Evolutionary conservation across 2,113 vertebrate species (phyloP), one percentile per base, ranked within the genome.

Genomic region (Epinephelus moara): DNA sequence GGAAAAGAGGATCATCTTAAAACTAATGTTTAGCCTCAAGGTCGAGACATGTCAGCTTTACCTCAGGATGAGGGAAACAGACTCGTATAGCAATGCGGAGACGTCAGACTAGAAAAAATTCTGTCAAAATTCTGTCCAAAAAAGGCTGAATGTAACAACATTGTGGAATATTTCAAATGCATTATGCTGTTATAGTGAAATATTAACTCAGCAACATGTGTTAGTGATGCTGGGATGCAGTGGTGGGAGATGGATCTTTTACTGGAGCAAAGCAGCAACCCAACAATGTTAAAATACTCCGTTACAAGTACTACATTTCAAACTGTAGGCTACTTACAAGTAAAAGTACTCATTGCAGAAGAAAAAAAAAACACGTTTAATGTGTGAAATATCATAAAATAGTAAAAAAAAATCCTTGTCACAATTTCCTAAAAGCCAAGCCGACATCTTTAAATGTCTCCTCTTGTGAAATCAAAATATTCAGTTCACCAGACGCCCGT

Each of bases 21-120:
- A 83, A 71, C 73, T 70, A 70, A 81, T 79, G 70, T 84, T 85
- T 87, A 62, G 23, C 37, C 61, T 56, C 23, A 25, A 61, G 56
- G 63, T 55, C 70, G 21, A 83, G 67, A 62, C 52, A 18, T n/a
- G 50, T 42, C 45, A 23, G 27, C 67, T 73, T 84, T 71, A 68
- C 23, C 2, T 57, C 1, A 71, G 13, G 52, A 52, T 60, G 52
- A 75, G 25, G 33, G 15, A 52, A 49, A 42, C 8, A 57, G 57
- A 42, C 66, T 60, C 18, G 4, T 52, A 25, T 60, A 11, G 56
- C 23, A 53, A 37, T 15, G 64, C 4, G 23, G 11, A 59, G 21
- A 30, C 50, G 18, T 66, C 63, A 64, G 49, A 42, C 27, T 23
- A 17, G 52, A 45, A 45, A 11, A 42, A 42, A 7, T 9, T 10